Evolutionary conservation across 1,140 invertebrate genomes (phyloP).

Genomic region (Portunus trituberculatus): DNA sequence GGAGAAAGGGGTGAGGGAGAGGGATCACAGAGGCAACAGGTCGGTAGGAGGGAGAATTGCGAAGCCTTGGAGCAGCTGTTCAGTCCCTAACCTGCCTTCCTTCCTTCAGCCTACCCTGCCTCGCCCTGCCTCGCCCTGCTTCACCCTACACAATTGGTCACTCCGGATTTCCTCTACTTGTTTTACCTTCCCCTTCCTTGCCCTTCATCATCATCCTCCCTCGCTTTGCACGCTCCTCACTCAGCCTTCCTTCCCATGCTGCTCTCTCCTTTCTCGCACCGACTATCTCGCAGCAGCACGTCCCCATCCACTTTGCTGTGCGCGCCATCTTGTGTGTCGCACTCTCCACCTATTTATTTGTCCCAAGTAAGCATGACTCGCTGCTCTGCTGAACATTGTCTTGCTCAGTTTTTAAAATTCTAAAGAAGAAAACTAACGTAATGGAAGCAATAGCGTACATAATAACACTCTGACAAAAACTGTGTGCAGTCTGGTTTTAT

Average conservation of each 20-base stretch:
- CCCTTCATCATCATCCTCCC: not conserved
- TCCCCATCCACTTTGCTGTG: too few relatives aligned
- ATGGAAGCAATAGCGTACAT: not conserved
- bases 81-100: not conserved
- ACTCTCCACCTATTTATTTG: too few relatives aligned
- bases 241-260: not conserved
- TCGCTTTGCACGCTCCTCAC: not conserved
- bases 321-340: not conserved
- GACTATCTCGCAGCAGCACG: too few relatives aligned
- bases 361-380: too few relatives aligned
- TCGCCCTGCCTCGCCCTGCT: not conserved
- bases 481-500: not conserved
- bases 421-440: too few relatives aligned
- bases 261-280: not conserved
- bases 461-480: not conserved
- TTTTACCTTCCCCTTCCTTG: not conserved
- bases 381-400: too few relatives aligned
- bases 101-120: not conserved
- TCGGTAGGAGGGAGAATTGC: not conserved
- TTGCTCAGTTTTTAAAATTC: too few relatives aligned
- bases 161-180: not conserved
- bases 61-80: constrained; percentile 1
- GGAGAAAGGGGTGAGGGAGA: constrained; percentile 5
- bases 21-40: constrained; percentile 4
- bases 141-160: not conserved